Evolutionary conservation across 1,140 invertebrate species (phyloP).

Genomic region (Dendrolimus punctatus): DNA sequence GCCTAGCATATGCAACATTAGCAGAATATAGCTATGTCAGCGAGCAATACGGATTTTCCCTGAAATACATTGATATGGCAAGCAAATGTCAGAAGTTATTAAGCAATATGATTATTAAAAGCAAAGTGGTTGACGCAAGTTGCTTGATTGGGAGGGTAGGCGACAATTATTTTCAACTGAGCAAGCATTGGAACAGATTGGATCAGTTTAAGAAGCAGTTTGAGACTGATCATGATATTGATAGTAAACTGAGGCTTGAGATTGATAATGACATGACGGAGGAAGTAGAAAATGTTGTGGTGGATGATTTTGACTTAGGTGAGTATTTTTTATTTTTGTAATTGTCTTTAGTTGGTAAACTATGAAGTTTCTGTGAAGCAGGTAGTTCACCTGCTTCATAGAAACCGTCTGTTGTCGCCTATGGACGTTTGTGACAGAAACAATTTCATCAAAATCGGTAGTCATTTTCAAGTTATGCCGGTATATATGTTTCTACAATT

Average conservation of each 20-base stretch:
- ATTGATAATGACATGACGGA: slow-evolving; percentile 70
- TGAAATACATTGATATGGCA: slow-evolving; percentile 78
- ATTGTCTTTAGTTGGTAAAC: no score
- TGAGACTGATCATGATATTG: slow-evolving; percentile 65
- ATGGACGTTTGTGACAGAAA: no score
- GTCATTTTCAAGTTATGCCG: no score
- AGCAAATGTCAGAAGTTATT: slow-evolving; percentile 79
- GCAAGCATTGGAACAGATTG: slow-evolving; percentile 76
- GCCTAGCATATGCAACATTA: slow-evolving; percentile 83
- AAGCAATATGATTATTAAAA: slow-evolving; percentile 73
- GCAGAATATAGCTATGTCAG: slow-evolving; percentile 80
- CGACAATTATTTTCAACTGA: slow-evolving; percentile 84
- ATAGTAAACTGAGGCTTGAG: slow-evolving; percentile 48
- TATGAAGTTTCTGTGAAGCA: no score
- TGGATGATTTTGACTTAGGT: slow-evolving; percentile 66
- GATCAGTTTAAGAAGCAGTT: slow-evolving; percentile 71
- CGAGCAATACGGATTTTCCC: slow-evolving; percentile 76
- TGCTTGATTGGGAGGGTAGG: slow-evolving; percentile 83
- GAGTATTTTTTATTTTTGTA: slow-evolving; percentile 19
- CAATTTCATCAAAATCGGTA: no score
- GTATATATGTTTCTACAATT: no score
- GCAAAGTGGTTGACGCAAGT: slow-evolving; percentile 72
- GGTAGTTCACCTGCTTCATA: no score
- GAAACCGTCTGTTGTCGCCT: no score
- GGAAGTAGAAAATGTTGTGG: slow-evolving; percentile 59